phyloP scores from a whole-genome alignment of 2,888 invertebrate species.

The Hirtodrosophila histrioides region DNA sequence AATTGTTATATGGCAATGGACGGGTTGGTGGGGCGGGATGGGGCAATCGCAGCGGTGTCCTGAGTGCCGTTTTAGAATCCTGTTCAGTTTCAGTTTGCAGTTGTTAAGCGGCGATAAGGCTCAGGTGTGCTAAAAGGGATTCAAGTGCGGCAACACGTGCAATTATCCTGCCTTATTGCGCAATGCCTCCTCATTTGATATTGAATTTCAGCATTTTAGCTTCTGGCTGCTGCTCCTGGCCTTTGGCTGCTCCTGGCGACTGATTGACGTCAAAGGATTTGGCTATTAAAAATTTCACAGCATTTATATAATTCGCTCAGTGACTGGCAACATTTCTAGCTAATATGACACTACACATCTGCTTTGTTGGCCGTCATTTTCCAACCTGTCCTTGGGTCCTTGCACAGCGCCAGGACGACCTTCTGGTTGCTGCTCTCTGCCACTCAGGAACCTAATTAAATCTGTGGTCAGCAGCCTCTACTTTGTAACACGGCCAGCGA shows the following conservation, averaged over 20 bases:
- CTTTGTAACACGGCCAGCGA: conserved; percentile 43
- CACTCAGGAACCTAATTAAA: conserved; percentile 40
- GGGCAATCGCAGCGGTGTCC: conserved; percentile 24
- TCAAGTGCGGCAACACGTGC: conserved; percentile 40
- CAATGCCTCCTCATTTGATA: conserved; percentile 51
- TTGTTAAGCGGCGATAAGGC: conserved; percentile 61
- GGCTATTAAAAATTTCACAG: conserved; percentile 17
- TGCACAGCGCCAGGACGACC: not conserved
- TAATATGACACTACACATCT: conserved; percentile 16
- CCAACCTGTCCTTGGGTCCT: conserved; percentile 1
- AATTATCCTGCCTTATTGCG: conserved; percentile 68
- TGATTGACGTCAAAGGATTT: conserved; percentile 62
- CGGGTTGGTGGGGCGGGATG: not conserved
- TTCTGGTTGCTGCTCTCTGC: not conserved
- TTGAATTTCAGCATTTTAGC: conserved; percentile 20
- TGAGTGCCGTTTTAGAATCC: conserved; percentile 35
- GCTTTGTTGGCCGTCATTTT: conserved; percentile 13
- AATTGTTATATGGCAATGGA: conserved; percentile 40
- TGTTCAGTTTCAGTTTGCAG: conserved; percentile 19
- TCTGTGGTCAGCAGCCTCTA: conserved; percentile 37
- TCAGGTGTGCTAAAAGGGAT: conserved; percentile 66
- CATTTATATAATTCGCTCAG: conserved; percentile 75
- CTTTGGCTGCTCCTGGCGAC: no score
- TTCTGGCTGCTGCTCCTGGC: not conserved
- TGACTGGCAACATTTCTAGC: conserved; percentile 52